Evolutionary conservation across 2,888 invertebrate species (phyloP), one percentile per base, ranked within the genome.

Genomic region (Schrankia costaestrigalis): DNA sequence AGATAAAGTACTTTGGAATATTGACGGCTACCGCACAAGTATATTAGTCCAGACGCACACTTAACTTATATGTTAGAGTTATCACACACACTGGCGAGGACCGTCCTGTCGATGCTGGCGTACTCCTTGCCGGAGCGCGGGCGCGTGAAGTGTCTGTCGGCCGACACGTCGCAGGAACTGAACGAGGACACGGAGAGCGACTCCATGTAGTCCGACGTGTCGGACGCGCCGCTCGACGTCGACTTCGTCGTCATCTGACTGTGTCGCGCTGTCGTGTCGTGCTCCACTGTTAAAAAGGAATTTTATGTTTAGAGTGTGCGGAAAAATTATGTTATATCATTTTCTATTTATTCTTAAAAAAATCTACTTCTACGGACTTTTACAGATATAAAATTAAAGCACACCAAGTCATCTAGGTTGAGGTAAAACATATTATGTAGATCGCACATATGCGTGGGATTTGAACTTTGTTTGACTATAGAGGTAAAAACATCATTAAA

Each of bases 151-250:
- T 81, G 82, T 0, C 83, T 56, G 52, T 91, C 91, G 28, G 90
- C 89, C 10, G 89, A 83, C 12, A 85, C 90, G 60, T 92, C 92
- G 35, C 90, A 90, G 3, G 93, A 93, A 46, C 92, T 91, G 61
- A 92, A 89, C 0, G 93, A 93, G 1, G 93, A 93, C 11, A 93
- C 86, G 0, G 93, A 93, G 12, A 93, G 79, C 0, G 93, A 93
- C 70, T 93, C 93, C 73, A 93, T 92, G 77, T 93, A 93, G 83
- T 93, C 93, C 0, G 92, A 92, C 68, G 93, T 92, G 67, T 93
- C 93, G 3, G 93, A 93, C 1, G 92, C 92, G 3, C 92, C 93
- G 56, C 92, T 92, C 35, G 92, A 93, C 0, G 91, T 90, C 55
- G 91, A 91, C 50, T 90, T 85, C 32, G 84, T 90, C 39, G 90